Evolutionary conservation across 1,140 invertebrate genomes (phyloP).

Genomic region (Leptestheria dahalacensis): DNA sequence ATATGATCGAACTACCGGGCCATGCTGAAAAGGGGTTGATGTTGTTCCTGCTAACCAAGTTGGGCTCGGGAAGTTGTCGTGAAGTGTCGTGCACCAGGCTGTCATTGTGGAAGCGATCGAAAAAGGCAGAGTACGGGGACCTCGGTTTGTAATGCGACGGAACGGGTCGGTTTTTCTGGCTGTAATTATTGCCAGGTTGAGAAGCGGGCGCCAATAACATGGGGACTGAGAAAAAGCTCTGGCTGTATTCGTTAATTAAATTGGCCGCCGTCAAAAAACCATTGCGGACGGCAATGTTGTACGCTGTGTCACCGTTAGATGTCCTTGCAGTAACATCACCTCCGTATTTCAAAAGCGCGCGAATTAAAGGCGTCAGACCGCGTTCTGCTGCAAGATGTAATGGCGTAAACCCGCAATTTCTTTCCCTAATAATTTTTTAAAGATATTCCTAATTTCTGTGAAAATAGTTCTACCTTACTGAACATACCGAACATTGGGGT

Average conservation of each 20-base stretch:
- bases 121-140: constrained; percentile 4
- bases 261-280: constrained; percentile 1
- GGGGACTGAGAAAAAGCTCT: background rate
- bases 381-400: background rate
- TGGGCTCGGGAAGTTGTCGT: background rate
- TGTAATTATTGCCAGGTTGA: background rate
- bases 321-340: background rate
- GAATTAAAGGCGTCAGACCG: background rate
- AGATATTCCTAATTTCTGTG: background rate
- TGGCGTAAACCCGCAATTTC: background rate
- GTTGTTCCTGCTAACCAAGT: background rate
- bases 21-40: constrained; percentile 5
- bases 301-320: constrained; percentile 8
- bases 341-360: constrained; percentile 6
- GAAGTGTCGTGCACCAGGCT: background rate
- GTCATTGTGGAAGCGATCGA: background rate
- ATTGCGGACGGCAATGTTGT: background rate
- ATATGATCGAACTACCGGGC: constrained; percentile 5
- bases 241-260: background rate
- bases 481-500: constrained; percentile 1
- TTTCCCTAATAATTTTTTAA: background rate
- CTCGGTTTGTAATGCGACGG: constrained; percentile 1
- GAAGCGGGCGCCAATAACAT: background rate
- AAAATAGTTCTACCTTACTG: background rate
- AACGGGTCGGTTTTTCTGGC: background rate